A percentile compares a stretch with the other conserved stretches of the same genome.
Conservation (phyloP, 2,888 invertebrate species). For the Acholoe squamosa region DNA sequence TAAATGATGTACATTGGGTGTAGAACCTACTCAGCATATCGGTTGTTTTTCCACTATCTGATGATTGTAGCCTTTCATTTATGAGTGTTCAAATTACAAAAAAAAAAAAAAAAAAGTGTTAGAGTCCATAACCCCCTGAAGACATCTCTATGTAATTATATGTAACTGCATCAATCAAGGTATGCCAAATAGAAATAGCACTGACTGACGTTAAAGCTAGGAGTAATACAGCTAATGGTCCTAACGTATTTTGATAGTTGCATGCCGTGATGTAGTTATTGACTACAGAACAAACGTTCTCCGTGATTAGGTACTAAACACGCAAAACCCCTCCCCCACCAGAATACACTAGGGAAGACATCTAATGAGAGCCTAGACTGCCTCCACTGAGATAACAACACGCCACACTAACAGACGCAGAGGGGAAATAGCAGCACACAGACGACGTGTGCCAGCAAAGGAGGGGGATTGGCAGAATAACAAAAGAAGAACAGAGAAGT, state of each 20-base stretch:
- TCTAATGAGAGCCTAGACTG: slow-evolving; percentile 6
- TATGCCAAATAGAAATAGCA: neutral
- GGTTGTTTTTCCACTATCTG: no score
- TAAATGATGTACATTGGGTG: no score
- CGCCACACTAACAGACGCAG: neutral
- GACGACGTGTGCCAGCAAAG: neutral
- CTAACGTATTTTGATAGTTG: neutral
- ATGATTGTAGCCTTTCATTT: no score
- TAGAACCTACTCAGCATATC: no score
- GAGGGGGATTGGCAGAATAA: neutral
- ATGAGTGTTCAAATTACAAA: no score
- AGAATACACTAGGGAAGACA: no score
- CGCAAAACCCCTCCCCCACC: neutral
- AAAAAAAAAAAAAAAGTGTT: no score
- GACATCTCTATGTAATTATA: no score
- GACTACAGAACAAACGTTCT: neutral
- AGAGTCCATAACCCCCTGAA: no score
- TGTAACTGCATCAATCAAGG: neutral
- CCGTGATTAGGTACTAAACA: slow-evolving; percentile 3
- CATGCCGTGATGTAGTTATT: neutral
- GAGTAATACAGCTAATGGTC: neutral
- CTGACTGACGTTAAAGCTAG: neutral
- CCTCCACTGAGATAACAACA: neutral
- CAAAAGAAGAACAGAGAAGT: neutral
- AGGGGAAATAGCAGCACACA: neutral